These are phyloP conservation scores for Ginglymostoma cirratum DNA, from an alignment of 2,113 vertebrate species.

Conservation along the genomic window DNA sequence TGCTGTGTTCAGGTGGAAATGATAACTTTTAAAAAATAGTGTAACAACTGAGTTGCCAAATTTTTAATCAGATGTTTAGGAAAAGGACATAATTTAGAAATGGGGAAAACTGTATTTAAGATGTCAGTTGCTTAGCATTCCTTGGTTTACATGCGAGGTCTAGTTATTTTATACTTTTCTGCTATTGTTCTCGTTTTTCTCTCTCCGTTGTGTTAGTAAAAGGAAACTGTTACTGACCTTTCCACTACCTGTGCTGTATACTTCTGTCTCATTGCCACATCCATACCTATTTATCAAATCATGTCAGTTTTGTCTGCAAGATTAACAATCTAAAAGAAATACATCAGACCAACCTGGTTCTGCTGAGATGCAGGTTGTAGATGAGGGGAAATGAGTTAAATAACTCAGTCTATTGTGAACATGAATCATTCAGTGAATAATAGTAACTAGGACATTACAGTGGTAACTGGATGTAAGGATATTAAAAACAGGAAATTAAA, in stretches of 20 bases:
- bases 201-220: background rate
- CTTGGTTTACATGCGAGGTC: background rate
- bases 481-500: constrained; percentile 9
- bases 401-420: background rate
- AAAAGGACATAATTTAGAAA: background rate
- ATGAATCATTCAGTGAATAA: background rate
- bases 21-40: background rate
- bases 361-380: background rate
- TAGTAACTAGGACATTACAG: background rate
- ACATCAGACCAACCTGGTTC: background rate
- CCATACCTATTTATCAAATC: background rate
- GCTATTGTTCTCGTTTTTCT: background rate
- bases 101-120: background rate
- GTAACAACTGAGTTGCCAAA: background rate
- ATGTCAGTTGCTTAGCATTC: background rate
- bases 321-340: background rate
- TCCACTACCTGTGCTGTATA: background rate
- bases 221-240: constrained; percentile 6
- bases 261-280: constrained; percentile 2
- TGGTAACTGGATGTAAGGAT: background rate
- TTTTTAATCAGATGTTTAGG: background rate
- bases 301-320: constrained; percentile 6
- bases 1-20: background rate
- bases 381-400: background rate
- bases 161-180: background rate